Evolutionary conservation across 23 tunicate species (phyloP), one percentile per base, ranked within the genome.

Genomic region (Halocynthia roretzi): DNA sequence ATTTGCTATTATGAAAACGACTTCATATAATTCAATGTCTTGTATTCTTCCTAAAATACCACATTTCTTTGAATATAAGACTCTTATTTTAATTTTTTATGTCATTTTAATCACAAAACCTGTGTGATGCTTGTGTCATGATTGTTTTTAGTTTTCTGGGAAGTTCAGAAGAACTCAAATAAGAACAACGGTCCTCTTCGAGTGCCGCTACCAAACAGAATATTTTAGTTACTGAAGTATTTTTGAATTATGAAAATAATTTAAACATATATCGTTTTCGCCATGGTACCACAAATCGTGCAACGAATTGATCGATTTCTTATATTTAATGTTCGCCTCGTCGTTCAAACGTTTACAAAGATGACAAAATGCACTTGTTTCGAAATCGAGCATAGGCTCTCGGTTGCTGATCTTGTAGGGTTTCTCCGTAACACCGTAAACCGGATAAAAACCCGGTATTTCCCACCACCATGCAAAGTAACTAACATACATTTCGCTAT

Each of bases 381-480:
- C 78, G 56, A 74, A 74, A 11, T 71, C 78, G 48, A 70, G 71
- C 63, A 54, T 5, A n/a, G 78, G 64, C 8, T 50, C 56, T 56
- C 63, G 55, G 21, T 56, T 18, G 14, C 56, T 53, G 11, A 74
- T 50, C 40, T 54, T 54, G 7, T 74, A 22, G 2, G 21, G 15
- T 19, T 20, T 48, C 50, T 81, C 84, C 7, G 58, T 70, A 7
- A 81, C 68, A 5, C 84, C 84, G 18, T 48, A 57, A 19, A 81
- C 22, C 12, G 84, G 84, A 55, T 23, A 81, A 22, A 54, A 52
- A 7, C 55, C 84, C 40, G 77, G 68, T 17, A 50, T 54, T 12
- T 81, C 50, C 84, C 84, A 81, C 63, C 84, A 53, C 84, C 84
- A 81, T 2, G 50, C 40, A 56, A 81, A 55, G 55, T 81, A 81